Evolutionary conservation across 1,140 invertebrate species (phyloP).

Genomic region (Chionoecetes opilio): DNA sequence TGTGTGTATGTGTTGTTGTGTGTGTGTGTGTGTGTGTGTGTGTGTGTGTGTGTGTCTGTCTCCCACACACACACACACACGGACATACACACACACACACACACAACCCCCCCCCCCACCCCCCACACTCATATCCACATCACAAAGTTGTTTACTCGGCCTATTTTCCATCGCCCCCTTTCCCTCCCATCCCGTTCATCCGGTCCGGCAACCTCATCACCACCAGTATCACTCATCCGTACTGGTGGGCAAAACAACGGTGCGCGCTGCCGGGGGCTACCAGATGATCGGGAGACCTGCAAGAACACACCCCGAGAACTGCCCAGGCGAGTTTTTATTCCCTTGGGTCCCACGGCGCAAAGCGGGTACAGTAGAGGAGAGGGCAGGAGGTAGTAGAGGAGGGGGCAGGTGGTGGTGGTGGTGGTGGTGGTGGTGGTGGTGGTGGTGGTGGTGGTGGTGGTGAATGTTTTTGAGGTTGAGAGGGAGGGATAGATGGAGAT

Average conservation of each 20-base stretch:
- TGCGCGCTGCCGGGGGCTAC: not conserved
- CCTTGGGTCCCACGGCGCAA: too few species aligned
- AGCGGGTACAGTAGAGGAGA: too few species aligned
- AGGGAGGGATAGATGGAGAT: not conserved
- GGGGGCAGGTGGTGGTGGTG: not conserved
- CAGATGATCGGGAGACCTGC: slow-evolving; percentile 46
- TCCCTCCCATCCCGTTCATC: not conserved
- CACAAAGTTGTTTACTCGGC: not conserved
- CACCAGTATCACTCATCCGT: slow-evolving; percentile 35
- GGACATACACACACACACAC: not conserved
- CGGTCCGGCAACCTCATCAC: not conserved
- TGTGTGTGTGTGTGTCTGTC: slow-evolving; percentile 10
- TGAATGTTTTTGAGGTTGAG: not conserved
- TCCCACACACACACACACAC: not conserved
- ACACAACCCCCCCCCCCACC: too few species aligned
- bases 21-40: slow-evolving; percentile 47
- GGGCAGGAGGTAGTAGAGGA: too few species aligned
- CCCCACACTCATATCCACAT: not conserved
- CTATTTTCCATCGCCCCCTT: not conserved
- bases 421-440: not conserved
- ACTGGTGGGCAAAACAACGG: slow-evolving; percentile 32
- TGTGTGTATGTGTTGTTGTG: slow-evolving; percentile 45
- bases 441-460: not conserved
- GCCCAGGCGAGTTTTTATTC: slow-evolving; percentile 51
- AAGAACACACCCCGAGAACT: slow-evolving; percentile 15